Evolutionary conservation across 2,888 invertebrate species (phyloP), one percentile per base, ranked within the genome.

Genomic region (Gandaritis pyraliata): DNA sequence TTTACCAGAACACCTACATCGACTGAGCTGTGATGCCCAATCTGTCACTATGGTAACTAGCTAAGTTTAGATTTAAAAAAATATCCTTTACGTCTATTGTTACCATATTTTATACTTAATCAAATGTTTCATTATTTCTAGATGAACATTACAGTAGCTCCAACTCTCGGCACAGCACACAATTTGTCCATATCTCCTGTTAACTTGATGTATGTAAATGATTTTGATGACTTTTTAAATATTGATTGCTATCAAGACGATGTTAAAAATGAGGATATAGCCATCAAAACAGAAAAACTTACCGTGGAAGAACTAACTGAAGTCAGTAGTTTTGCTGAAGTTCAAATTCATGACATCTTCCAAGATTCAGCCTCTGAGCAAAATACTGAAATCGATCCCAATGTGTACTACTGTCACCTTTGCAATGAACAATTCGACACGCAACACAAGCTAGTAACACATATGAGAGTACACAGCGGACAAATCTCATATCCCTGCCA

Each of bases 361-460:
- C 18, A 46, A 12, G n/a, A 57, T 43, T 10, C 39, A 45, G 29
- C 23, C 11, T 33, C 49, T 6, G 49, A 36, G 4, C 23, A 36
- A 12, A 38, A 46, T 7, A 49, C 41, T 4, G 47, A 51, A 5
- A n/a, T 29, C 7, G 47, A 52, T 16, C 13, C 30, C 11, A 47
- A 53, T 48, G n/a, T n/a, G n/a, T 53, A 33, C 15, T 53, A 36
- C 13, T 59, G 59, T 11, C 53, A 59, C 23, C 30, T 59, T 7
- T 59, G 59, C n/a, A 53, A 15, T 18, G 15, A 12, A 5, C 43
- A 23, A 36, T 59, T 59, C 36, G 15, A 48, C 13, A 53, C 53
- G 13, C 43, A 59, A 18, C 59, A 53, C 7, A 48, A 48, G 4
- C 13, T 59, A 11, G 53, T 59, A 0, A 30, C 18, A 12, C 59